Percentiles rank a stretch among this genome's conserved stretches.
These are phyloP conservation scores for Aphidoletes aphidimyza DNA, from an alignment of 2,888 invertebrate genomes.

Conservation along the genomic window DNA sequence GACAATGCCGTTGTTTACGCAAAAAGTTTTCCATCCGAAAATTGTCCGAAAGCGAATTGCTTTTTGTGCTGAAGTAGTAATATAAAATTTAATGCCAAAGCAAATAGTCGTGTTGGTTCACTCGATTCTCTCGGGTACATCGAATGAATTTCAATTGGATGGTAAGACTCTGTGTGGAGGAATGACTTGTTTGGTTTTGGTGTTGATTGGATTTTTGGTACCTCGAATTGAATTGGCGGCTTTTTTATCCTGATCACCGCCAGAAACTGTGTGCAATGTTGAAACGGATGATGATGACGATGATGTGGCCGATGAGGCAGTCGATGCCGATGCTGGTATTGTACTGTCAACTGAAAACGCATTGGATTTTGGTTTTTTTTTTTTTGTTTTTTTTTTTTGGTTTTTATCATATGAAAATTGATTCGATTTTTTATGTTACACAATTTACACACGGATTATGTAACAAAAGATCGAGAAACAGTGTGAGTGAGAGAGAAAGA, in stretches of 20 bases:
- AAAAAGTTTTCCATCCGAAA: neutral
- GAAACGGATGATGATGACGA: constrained; percentile 36
- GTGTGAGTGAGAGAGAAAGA: neutral
- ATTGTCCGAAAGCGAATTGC: too few relatives aligned
- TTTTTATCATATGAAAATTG: too few relatives aligned
- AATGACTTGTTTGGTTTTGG: too few relatives aligned
- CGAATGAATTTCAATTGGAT: neutral
- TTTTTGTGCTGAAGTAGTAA: neutral
- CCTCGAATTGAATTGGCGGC: constrained; percentile 62
- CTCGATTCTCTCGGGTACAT: neutral
- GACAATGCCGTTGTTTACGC: constrained; percentile 35
- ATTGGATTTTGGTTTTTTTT: neutral
- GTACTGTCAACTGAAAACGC: constrained; percentile 60
- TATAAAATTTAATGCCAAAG: neutral
- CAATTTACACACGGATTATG: neutral
- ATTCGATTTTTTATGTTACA: neutral
- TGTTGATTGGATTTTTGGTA: constrained; percentile 52
- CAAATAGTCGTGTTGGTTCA: neutral
- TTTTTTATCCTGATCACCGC: constrained; percentile 60
- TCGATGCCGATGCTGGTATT: constrained; percentile 61
- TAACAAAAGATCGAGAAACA: neutral
- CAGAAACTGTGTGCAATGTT: neutral
- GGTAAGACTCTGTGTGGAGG: too few relatives aligned
- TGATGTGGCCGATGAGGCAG: constrained; percentile 40
- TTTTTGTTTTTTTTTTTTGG: neutral